A percentile compares a stretch with the other conserved stretches of the same genome.
phyloP scores from a whole-genome alignment of 2,888 invertebrate genomes.

The Saturnia pavonia region DNA sequence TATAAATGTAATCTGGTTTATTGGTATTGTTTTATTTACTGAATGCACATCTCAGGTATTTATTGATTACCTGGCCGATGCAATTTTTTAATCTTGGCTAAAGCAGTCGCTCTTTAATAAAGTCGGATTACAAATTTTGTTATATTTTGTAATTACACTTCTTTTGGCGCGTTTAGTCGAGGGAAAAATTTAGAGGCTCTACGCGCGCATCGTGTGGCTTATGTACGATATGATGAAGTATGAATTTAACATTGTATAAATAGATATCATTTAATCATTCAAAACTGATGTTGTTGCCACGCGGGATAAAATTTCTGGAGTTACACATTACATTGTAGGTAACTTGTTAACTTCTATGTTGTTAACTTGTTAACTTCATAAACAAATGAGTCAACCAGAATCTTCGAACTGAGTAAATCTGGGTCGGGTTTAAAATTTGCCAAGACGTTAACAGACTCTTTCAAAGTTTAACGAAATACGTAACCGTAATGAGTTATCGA shows the following conservation, averaged over 20 bases:
- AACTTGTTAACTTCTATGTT: neutral
- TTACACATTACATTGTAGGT: too few relatives aligned
- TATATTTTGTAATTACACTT: too few relatives aligned
- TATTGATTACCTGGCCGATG: neutral
- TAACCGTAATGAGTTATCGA: slow-evolving; percentile 39
- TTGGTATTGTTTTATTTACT: slow-evolving; percentile 8
- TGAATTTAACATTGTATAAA: too few relatives aligned
- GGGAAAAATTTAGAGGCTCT: too few relatives aligned
- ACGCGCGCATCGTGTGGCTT: too few relatives aligned
- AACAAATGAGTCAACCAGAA: neutral
- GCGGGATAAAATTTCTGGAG: too few relatives aligned
- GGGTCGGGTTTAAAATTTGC: neutral
- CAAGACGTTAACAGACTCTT: neutral
- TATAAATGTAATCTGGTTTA: slow-evolving; percentile 9
- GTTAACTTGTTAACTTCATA: neutral
- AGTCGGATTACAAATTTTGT: too few relatives aligned
- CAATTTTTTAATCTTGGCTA: neutral
- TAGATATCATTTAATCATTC: too few relatives aligned
- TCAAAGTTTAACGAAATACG: slow-evolving; percentile 26
- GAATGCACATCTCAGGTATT: neutral
- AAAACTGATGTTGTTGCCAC: too few relatives aligned
- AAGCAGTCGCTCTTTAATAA: neutral
- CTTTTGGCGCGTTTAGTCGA: too few relatives aligned
- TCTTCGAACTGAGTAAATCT: neutral
- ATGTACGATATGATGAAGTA: too few relatives aligned